Percentiles rank a stretch among this genome's conserved stretches.
phyloP scores from a whole-genome alignment of 2,113 vertebrate species.

The Andinoacara biseriatus region DNA sequence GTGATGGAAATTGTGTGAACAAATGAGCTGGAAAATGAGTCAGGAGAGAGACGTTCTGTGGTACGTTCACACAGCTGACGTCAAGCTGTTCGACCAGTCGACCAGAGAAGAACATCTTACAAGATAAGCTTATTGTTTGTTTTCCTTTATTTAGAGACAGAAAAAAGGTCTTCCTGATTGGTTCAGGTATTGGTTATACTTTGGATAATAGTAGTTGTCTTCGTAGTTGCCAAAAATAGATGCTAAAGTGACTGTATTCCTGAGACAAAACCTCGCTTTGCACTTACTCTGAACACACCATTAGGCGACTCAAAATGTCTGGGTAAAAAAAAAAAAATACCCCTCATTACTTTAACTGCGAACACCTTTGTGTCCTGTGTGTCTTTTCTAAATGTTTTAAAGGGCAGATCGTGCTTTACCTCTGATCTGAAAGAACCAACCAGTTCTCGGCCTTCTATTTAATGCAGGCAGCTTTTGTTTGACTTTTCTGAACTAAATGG shows the following conservation, averaged over 20 bases:
- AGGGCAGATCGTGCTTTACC: neutral
- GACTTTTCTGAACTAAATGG: neutral
- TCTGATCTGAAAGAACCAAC: neutral
- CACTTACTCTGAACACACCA: neutral
- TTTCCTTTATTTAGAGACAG: neutral
- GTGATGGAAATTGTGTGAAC: neutral
- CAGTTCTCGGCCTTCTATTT: neutral
- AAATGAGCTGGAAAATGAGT: neutral
- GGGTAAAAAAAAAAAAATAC: neutral
- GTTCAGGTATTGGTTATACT: no score
- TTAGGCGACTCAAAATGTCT: neutral
- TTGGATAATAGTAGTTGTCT: neutral
- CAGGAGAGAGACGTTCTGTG: neutral
- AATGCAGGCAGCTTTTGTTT: neutral
- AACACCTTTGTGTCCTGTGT: neutral
- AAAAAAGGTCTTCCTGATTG: neutral
- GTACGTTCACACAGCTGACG: no score
- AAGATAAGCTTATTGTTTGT: neutral
- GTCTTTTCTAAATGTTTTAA: neutral
- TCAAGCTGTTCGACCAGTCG: no score
- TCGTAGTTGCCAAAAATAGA: fast-evolving
- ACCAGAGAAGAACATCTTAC: no score
- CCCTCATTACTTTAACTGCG: fast-evolving
- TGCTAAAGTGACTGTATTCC: neutral
- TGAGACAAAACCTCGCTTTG: neutral